Base-by-base conservation (phyloP, 1,140 invertebrate genomes). In the Oscheius sp. region DNA sequence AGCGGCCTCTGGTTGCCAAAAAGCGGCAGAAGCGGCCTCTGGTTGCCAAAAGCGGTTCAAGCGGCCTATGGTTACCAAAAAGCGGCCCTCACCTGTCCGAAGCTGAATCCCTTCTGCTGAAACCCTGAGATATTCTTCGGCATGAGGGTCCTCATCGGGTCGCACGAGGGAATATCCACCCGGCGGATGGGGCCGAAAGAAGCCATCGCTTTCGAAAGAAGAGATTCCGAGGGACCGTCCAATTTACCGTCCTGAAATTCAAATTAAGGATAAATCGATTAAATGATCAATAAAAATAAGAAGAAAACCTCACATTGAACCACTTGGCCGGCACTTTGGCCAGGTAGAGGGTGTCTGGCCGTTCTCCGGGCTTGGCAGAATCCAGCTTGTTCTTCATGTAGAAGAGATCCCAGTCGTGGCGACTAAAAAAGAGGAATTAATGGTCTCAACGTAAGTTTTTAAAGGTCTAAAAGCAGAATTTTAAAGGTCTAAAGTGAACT, bases 301-400 rank as follows among this genome's bases (percentile, higher is more conserved):
- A n/a, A 10, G 7, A 15, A 23, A 35, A 3, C 49, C 70, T 67
- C 28, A 73, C 71, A 15, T 35, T 32, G 45, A 74, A 74, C 72
- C 72, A 74, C 38, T 74, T 74, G 0, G 68, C 64, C 7, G 72
- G 72, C 13, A 74, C 62, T 29, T 35, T 74, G 10, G 64, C 72
- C 28, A 74, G 34, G 38, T 67, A 68, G 15, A 74, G 31, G 2
- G 72, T 74, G 36, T 74, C 72, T 2, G 72, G 72, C n/a, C 64
- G 46, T 28, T 67, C 63, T 31, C 64, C 65, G 13, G 62, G 62
- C 23, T 66, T 61, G 10, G 13, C 59, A 3, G 59, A 64, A 28
- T 74, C 26, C 34, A 71, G 36, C 20, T 71, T 71, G 26, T 63
- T 49, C n/a, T 68, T 67, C 64, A 62, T 62, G 34, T 55, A 74